phyloP scores from a whole-genome alignment of 2,797 vertebrate species.

The Alosa sapidissima region DNA sequence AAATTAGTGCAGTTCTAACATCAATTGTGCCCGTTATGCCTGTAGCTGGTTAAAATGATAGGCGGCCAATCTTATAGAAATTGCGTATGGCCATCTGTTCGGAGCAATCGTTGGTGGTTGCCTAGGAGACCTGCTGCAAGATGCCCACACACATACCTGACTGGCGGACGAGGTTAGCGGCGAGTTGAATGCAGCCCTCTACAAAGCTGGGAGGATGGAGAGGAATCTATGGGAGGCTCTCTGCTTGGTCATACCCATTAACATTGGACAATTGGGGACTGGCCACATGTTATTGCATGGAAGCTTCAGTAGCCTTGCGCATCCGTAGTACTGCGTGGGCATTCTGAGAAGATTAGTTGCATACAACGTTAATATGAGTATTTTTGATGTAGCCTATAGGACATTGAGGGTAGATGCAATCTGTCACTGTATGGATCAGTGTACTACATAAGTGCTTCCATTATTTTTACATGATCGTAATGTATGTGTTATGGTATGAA shows the following conservation, averaged over 20 bases:
- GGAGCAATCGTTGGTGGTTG: not conserved
- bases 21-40: not conserved
- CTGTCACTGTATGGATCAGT: too few species aligned
- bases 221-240: not conserved
- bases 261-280: not conserved
- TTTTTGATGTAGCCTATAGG: too few species aligned
- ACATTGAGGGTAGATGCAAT: too few species aligned
- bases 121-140: slow-evolving; percentile 2
- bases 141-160: slow-evolving; percentile 4
- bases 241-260: not conserved
- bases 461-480: not conserved
- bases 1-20: not conserved
- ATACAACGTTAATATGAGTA: not conserved
- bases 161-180: not conserved
- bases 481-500: not conserved
- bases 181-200: not conserved
- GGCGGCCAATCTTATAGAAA: not conserved
- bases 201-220: not conserved
- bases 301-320: not conserved
- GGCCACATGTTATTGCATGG: not conserved
- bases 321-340: not conserved
- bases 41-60: not conserved
- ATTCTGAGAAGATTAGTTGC: not conserved
- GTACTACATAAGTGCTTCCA: not conserved
- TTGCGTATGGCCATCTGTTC: not conserved